Percentiles rank a stretch among this genome's conserved stretches.
These are phyloP conservation scores for Strigops habroptila DNA, from an alignment of 2,113 vertebrate genomes.

Conservation along the genomic window DNA sequence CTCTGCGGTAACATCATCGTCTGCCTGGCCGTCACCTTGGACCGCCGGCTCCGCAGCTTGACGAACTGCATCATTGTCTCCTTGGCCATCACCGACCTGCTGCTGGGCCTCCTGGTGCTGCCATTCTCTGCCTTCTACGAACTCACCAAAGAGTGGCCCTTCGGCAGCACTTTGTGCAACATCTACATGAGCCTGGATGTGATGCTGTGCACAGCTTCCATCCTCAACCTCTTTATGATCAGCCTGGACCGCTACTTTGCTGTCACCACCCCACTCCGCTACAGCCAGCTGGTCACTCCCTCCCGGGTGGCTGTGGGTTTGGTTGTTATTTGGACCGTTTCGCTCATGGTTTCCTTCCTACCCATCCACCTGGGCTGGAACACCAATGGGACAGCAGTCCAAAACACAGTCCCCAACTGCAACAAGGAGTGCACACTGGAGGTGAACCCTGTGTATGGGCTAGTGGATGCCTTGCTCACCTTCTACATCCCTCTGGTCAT, in stretches of 20 bases:
- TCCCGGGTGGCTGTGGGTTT: conserved; percentile 79
- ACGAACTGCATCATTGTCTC: conserved; percentile 96
- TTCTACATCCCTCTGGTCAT: conserved; percentile 89
- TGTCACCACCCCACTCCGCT: conserved; percentile 86
- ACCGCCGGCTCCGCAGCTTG: conserved; percentile 85
- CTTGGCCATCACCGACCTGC: conserved; percentile 88
- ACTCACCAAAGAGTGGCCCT: conserved; percentile 79
- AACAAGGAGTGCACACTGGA: conserved; percentile 78
- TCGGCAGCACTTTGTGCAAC: conserved; percentile 84
- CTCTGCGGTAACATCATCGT: conserved; percentile 89
- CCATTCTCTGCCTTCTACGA: conserved; percentile 89
- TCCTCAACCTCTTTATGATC: conserved; percentile 93
- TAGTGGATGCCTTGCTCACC: conserved; percentile 87
- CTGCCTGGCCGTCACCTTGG: conserved; percentile 87
- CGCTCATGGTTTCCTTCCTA: conserved; percentile 90
- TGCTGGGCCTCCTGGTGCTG: conserved; percentile 89
- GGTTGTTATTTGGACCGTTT: conserved; percentile 84
- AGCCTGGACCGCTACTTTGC: conserved; percentile 94
- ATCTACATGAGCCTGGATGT: conserved; percentile 93
- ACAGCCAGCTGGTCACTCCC: conserved; percentile 80
- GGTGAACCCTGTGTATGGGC: conserved; percentile 82
- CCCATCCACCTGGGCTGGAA: conserved; percentile 97
- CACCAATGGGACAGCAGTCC: conserved; percentile 77
- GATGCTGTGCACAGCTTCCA: conserved; percentile 96
- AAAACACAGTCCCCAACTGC: conserved; percentile 61